phyloP scores from a whole-genome alignment of 2,888 invertebrate species.

The Drosophila ezoana region DNA sequence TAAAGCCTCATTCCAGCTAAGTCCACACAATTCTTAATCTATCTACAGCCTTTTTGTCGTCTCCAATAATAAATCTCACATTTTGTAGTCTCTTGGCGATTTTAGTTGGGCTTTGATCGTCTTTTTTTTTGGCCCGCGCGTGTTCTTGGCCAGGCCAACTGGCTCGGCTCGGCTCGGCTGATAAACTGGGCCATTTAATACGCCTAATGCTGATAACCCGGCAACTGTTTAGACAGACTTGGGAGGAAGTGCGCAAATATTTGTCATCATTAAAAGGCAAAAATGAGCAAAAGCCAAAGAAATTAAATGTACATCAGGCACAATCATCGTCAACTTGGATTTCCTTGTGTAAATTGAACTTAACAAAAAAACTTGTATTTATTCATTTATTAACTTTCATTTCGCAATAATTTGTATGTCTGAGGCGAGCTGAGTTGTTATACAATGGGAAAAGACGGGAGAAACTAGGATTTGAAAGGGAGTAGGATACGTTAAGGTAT shows the following conservation, averaged over 20 bases:
- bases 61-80: constrained; percentile 51
- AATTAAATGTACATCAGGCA: constrained; percentile 4
- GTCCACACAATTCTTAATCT: constrained; percentile 36
- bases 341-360: constrained; percentile 56
- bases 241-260: constrained; percentile 67
- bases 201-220: constrained; percentile 49
- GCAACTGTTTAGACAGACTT: constrained; percentile 56
- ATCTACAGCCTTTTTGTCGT: constrained; percentile 32
- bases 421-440: no score
- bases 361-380: constrained; percentile 16
- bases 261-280: constrained; percentile 44
- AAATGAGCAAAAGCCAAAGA: constrained; percentile 4
- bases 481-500: no score
- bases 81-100: constrained; percentile 52
- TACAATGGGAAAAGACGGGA: not conserved
- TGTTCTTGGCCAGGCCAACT: constrained; percentile 29
- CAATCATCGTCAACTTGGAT: constrained; percentile 39
- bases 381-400: constrained; percentile 6
- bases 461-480: no score
- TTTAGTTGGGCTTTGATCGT: constrained; percentile 20
- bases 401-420: constrained; percentile 24
- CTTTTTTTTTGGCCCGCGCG: constrained; percentile 35
- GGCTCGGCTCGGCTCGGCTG: constrained; percentile 19
- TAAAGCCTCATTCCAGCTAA: constrained; percentile 40
- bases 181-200: constrained; percentile 43